A percentile compares a stretch with the other conserved stretches of the same genome.
phyloP scores from a whole-genome alignment of 2,888 invertebrate species.

The Labia minor region DNA sequence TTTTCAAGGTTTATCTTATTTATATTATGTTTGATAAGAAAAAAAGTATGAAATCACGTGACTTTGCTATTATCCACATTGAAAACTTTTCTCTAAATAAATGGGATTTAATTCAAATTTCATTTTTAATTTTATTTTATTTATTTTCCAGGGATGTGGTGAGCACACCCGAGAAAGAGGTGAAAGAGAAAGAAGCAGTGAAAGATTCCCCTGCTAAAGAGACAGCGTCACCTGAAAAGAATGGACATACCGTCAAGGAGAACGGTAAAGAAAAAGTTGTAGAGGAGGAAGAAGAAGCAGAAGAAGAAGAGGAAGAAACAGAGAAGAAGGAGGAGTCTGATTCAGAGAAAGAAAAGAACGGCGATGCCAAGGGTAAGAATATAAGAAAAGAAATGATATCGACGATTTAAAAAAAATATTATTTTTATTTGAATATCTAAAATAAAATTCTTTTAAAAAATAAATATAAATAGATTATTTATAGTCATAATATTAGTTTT shows the following conservation, averaged over 20 bases:
- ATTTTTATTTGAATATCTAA: no score
- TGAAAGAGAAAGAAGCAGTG: slow-evolving; percentile 35
- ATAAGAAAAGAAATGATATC: no score
- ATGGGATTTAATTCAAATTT: no score
- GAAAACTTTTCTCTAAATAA: no score
- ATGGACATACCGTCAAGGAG: slow-evolving; percentile 22
- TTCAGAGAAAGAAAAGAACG: slow-evolving; percentile 22
- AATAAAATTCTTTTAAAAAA: no score
- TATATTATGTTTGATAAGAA: no score
- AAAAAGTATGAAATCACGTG: no score
- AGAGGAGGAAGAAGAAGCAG: slow-evolving; percentile 36
- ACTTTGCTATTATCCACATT: no score
- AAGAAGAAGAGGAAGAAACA: slow-evolving; percentile 35
- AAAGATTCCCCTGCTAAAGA: slow-evolving; percentile 37
- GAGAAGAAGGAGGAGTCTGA: slow-evolving; percentile 37
- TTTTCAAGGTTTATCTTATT: no score
- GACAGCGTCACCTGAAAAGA: slow-evolving; percentile 23
- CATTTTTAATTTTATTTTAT: slow-evolving; percentile 17
- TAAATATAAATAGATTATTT: no score
- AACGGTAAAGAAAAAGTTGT: slow-evolving; percentile 29
- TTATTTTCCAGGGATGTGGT: slow-evolving; percentile 33
- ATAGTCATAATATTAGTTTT: no score
- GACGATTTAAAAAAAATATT: slow-evolving; percentile 28
- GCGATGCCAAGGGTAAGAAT: slow-evolving; percentile 36
- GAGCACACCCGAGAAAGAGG: slow-evolving; percentile 40